Evolutionary conservation across 2,888 invertebrate genomes (phyloP), one percentile per base, ranked within the genome.

Genomic region (Philereme vetulata): DNA sequence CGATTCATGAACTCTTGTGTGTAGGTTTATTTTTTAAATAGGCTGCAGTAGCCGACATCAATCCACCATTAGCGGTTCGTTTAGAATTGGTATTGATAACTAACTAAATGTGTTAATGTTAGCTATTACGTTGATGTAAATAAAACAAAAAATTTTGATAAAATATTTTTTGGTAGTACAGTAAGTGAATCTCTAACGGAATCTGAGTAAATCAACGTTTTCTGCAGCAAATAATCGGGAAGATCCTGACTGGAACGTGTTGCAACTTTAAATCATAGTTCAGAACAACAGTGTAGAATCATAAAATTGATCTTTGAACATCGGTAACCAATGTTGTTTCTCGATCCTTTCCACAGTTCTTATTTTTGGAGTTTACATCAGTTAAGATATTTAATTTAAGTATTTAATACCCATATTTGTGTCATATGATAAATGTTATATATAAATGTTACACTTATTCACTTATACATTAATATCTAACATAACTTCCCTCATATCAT

Each of bases 1-100:
- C 62, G 60, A 61, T 64, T 62, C 62, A 56, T 60, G 42, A 58
- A 51, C 45, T 51, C 42, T n/a, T n/a, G n/a, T n/a, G 21, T 21
- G 1, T 43, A 32, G 21, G 55, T 56, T 45, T 58, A 52, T 49
- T 45, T 56, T 32, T 40, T 4, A 50, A 48, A 33, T 50, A 44
- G 44, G 36, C n/a, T 38, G 43, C 44, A 50, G 54, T 7, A 48
- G 9, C 36, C 10, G 11, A 21, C 46, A 45, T 21, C 21, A 2
- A 21, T 21, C 21, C 21, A 21, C 21, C 21, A 21, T 21, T 21
- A 21, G 21, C 21, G 21, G 21, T 21, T 21, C 1, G 21, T 21
- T 21, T 21, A 21, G 21, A 21, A 21, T 2, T 21, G 1, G 21
- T 21, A 21, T 21, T 21, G 1, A 21, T 21, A 21, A 21, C 21